Evolutionary conservation across 2,113 vertebrate species (phyloP), one percentile per base, ranked within the genome.

Genomic region (Rhegmatorhina hoffmannsi): DNA sequence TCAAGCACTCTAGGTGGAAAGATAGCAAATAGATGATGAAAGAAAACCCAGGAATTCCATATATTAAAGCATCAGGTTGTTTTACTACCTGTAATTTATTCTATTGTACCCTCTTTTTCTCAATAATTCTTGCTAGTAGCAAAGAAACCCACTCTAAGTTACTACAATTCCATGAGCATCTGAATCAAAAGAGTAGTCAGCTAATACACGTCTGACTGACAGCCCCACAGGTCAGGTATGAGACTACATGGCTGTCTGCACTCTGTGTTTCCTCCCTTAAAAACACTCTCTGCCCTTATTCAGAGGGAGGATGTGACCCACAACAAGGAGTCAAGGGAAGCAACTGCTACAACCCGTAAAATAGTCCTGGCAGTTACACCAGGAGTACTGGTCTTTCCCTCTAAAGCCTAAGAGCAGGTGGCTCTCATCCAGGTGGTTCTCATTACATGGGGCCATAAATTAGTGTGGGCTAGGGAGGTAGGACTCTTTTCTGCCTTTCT

Each of bases 381-480:
- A 17, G 3, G 2, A 55, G 0, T 4, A 4, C 7, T 15, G 29
- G 1, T 23, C 50, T 49, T 76, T 82, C 14, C 17, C 13, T 8
- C 38, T 34, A 11, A 29, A 43, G 5, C 17, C 18, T 0, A 11
- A 34, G 17, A 55, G 20, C 34, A 81, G 29, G 20, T 59, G 63
- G 3, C 13, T 60, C 11, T 79, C 10, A 2, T 38, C 2, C 11
- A 62, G 40, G 33, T 73, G 53, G 1, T 11, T 46, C 33, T 68
- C 36, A 29, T 8, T 68, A 33, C 2, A 3, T 17, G 47, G 4
- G 36, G 29, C 28, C 76, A 50, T 55, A 63, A 78, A 73, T 66
- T 16, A 36, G 4, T 4, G n/a, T 36, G 73, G 52, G 26, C 3
- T 14, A 43, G 3, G 2, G 0, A 0, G 0, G 0, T 0, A 4